Evolutionary conservation across 2,113 vertebrate species (phyloP).

Genomic region (Saimiri boliviensis): DNA sequence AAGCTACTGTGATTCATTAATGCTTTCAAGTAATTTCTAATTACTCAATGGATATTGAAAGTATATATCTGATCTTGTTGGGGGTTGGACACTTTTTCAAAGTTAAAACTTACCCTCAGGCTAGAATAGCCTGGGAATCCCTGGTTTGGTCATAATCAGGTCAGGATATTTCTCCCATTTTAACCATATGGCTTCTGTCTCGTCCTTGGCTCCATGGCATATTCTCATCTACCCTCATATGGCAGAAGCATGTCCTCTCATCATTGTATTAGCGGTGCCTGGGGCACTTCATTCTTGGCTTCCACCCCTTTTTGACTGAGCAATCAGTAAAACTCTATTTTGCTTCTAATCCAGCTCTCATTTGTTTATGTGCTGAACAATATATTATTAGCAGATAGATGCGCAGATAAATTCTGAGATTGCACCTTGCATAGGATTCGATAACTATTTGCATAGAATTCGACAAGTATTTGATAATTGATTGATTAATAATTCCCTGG

Average conservation of each 20-base stretch:
- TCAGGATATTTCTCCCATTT: neutral
- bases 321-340: neutral
- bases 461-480: constrained; percentile 16
- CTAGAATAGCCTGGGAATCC: neutral
- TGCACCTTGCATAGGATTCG: neutral
- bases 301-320: neutral
- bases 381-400: neutral
- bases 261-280: neutral
- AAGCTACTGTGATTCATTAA: neutral
- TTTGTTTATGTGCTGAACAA: neutral
- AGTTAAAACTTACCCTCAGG: neutral
- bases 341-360: neutral
- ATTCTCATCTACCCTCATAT: neutral
- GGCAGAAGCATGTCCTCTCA: neutral
- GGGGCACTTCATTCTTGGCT: neutral
- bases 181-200: neutral
- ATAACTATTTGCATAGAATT: neutral
- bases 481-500: neutral
- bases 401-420: neutral
- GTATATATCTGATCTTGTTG: neutral
- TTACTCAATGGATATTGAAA: neutral
- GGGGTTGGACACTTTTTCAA: neutral
- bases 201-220: neutral
- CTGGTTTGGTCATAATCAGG: neutral
- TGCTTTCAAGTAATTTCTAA: neutral